These are phyloP conservation scores for Rhagoletis pomonella DNA, from an alignment of 1,140 invertebrate species.

Conservation along the genomic window DNA sequence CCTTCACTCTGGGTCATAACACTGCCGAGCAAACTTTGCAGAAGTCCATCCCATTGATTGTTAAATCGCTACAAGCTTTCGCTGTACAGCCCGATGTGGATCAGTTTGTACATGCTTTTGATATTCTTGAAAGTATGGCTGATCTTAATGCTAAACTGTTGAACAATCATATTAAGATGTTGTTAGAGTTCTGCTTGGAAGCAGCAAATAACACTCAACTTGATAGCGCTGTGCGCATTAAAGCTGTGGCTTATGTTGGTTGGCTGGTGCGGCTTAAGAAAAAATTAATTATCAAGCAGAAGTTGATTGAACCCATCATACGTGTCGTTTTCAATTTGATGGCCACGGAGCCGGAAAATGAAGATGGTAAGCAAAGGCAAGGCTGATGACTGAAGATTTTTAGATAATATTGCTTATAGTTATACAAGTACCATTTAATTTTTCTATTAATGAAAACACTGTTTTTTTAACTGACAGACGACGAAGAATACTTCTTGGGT, in stretches of 20 bases:
- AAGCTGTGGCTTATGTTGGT: constrained; percentile 81
- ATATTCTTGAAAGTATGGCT: constrained; percentile 83
- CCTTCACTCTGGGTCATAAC: constrained; percentile 66
- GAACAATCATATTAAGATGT: constrained; percentile 80
- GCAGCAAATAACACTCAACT: constrained; percentile 77
- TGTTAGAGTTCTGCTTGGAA: constrained; percentile 82
- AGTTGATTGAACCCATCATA: constrained; percentile 83
- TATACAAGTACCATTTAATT: not conserved
- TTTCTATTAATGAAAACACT: not conserved
- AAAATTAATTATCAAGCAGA: constrained; percentile 84
- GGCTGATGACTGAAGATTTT: not conserved
- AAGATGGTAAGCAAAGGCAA: constrained; percentile 44
- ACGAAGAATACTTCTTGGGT: constrained; percentile 79
- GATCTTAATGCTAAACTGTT: constrained; percentile 80
- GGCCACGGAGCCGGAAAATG: constrained; percentile 75
- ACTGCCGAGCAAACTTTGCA: constrained; percentile 77
- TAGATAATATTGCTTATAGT: not conserved
- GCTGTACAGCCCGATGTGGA: constrained; percentile 77
- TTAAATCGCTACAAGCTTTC: constrained; percentile 78
- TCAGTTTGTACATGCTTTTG: constrained; percentile 79
- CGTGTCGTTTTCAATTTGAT: constrained; percentile 82
- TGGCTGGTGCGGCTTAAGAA: constrained; percentile 81
- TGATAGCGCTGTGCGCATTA: constrained; percentile 79
- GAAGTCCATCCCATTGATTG: constrained; percentile 79
- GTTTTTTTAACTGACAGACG: constrained; percentile 63